Conservation (phyloP, 2,888 invertebrate genomes). For the Beris morrisii region DNA sequence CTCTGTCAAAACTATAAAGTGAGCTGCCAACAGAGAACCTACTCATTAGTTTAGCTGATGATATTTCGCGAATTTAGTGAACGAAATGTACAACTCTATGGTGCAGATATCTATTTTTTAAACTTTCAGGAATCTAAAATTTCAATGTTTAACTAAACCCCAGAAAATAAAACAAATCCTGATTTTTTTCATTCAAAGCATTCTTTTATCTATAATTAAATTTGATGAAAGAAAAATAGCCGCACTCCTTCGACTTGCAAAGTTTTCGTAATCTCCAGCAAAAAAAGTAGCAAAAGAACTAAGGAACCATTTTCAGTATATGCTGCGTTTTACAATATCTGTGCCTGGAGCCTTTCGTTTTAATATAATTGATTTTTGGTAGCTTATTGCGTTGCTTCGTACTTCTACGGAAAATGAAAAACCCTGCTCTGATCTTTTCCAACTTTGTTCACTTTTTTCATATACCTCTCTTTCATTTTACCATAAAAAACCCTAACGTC, state of each 20-base stretch:
- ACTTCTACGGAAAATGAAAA: slow-evolving; percentile 18
- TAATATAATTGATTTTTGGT: slow-evolving; percentile 30
- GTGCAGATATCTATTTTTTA: too few relatives aligned
- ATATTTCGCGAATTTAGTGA: too few relatives aligned
- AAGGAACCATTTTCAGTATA: slow-evolving; percentile 22
- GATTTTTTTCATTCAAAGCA: slow-evolving; percentile 11
- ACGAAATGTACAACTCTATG: too few relatives aligned
- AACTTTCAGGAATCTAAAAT: too few relatives aligned
- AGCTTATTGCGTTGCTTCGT: not conserved
- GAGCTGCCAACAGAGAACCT: too few relatives aligned
- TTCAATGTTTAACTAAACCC: too few relatives aligned
- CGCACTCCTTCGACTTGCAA: slow-evolving; percentile 16
- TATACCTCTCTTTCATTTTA: not conserved
- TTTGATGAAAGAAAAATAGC: slow-evolving; percentile 26
- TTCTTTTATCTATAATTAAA: slow-evolving; percentile 29
- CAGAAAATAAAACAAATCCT: slow-evolving; percentile 18
- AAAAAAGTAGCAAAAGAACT: not conserved
- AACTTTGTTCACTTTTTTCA: not conserved
- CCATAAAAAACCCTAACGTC: slow-evolving; percentile 1
- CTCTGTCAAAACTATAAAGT: too few relatives aligned
- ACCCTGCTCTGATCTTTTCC: not conserved
- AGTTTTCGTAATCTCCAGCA: slow-evolving; percentile 1
- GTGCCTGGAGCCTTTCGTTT: slow-evolving; percentile 27
- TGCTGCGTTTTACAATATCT: slow-evolving; percentile 17
- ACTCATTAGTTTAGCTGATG: too few relatives aligned